A percentile compares a stretch with the other conserved stretches of the same genome.
These are phyloP conservation scores for Myotis myotis DNA, from an alignment of 2,797 vertebrate species.

Conservation along the genomic window DNA sequence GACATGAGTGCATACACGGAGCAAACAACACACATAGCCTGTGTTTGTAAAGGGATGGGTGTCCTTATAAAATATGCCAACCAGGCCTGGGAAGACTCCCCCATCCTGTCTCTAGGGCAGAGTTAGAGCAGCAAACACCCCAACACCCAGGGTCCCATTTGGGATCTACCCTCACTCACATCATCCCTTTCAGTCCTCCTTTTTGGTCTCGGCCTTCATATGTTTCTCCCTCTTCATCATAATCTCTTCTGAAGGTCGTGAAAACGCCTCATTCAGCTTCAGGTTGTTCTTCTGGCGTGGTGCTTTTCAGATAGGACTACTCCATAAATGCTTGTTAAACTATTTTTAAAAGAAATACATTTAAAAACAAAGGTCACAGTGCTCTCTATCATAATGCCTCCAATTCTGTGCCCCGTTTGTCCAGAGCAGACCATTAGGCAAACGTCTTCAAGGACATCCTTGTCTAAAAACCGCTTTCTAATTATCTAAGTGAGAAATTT, in stretches of 20 bases:
- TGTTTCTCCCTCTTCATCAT: background rate
- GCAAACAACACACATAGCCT: background rate
- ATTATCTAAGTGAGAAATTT: conserved; percentile 23
- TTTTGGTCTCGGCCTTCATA: background rate
- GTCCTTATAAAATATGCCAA: background rate
- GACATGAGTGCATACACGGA: background rate
- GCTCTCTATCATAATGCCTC: background rate
- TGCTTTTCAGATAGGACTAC: background rate
- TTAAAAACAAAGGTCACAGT: background rate
- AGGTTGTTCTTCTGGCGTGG: background rate
- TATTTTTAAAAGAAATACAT: background rate
- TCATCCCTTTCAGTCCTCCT: background rate
- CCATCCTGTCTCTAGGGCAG: background rate
- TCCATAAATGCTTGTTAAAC: background rate
- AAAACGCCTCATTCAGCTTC: background rate
- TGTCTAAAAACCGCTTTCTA: background rate
- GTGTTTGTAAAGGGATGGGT: background rate
- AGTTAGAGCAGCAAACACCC: background rate
- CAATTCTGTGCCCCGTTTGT: background rate
- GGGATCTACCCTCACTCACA: background rate
- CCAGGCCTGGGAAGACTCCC: background rate
- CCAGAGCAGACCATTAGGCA: background rate
- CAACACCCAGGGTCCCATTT: background rate
- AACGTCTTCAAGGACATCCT: background rate
- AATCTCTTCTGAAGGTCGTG: background rate